A percentile compares a stretch with the other conserved stretches of the same genome.
phyloP scores from a whole-genome alignment of 1,140 invertebrate genomes.

The Drosophila teissieri region DNA sequence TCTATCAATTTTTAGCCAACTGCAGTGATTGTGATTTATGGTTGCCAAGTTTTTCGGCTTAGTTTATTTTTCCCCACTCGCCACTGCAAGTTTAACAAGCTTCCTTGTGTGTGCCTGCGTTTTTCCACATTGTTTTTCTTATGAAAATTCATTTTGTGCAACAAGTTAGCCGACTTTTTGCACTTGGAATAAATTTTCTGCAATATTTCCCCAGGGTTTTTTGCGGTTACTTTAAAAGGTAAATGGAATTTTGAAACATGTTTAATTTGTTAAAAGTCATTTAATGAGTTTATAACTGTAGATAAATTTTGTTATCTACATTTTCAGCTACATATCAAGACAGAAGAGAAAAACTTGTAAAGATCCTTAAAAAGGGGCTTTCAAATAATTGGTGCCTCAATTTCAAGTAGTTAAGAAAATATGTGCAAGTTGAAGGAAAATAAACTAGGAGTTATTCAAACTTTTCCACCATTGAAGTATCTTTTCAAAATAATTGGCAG shows the following conservation, averaged over 20 bases:
- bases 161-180: slow-evolving; percentile 18
- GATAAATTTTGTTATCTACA: too few species aligned
- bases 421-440: not conserved
- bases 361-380: slow-evolving; percentile 1
- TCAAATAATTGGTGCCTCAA: slow-evolving; percentile 18
- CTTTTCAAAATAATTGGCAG: slow-evolving; percentile 34
- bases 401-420: slow-evolving; percentile 3
- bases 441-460: not conserved
- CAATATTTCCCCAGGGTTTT: too few species aligned
- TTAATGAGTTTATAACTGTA: too few species aligned
- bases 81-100: slow-evolving; percentile 22
- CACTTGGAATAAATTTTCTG: not conserved
- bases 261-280: too few species aligned
- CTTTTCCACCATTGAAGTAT: slow-evolving; percentile 5
- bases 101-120: not conserved
- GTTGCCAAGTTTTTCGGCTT: slow-evolving; percentile 24
- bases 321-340: too few species aligned
- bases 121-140: not conserved
- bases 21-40: slow-evolving; percentile 51
- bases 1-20: slow-evolving; percentile 53
- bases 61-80: slow-evolving; percentile 17
- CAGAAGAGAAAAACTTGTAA: not conserved
- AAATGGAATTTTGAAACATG: too few species aligned
- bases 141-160: slow-evolving; percentile 7
- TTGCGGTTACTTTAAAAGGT: not conserved